A percentile compares a stretch with the other conserved stretches of the same genome.
These are phyloP conservation scores for Hybognathus amarus DNA, from an alignment of 2,797 vertebrate genomes.

Conservation along the genomic window DNA sequence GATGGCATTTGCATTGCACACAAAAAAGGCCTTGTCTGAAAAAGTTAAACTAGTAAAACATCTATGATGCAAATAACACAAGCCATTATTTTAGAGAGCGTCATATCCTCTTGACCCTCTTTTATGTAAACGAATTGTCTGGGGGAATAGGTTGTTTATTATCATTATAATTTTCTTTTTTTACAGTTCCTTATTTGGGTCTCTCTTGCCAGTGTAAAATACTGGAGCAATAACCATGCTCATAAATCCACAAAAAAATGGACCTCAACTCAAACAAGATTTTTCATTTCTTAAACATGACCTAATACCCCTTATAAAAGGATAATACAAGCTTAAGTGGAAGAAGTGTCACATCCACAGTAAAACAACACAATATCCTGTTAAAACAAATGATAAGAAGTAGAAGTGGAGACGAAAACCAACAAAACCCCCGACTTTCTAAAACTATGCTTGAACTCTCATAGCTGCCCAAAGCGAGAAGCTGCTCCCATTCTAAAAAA, in stretches of 20 bases:
- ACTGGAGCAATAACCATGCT: conserved; percentile 10
- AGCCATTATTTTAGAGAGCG: conserved; percentile 57
- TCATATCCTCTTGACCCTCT: conserved; percentile 39
- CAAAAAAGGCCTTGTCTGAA: conserved; percentile 32
- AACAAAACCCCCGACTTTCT: conserved; percentile 43
- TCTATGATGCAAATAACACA: conserved; percentile 55
- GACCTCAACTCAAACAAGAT: not conserved
- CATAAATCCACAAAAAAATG: conserved; percentile 21
- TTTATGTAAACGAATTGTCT: conserved; percentile 28
- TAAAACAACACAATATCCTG: conserved; percentile 42
- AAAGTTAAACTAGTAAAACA: conserved; percentile 41
- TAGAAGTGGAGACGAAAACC: not conserved
- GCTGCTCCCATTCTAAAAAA: conserved; percentile 75
- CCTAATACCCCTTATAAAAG: conserved; percentile 30
- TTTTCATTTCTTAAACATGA: conserved; percentile 31
- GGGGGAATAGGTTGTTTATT: conserved; percentile 33
- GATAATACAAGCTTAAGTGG: conserved; percentile 42
- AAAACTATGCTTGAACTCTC: conserved; percentile 70
- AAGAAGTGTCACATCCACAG: conserved; percentile 40
- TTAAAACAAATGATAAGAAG: conserved; percentile 46
- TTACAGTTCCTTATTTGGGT: conserved; percentile 61
- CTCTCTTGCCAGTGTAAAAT: conserved; percentile 44
- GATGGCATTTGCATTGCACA: conserved; percentile 52
- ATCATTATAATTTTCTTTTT: conserved; percentile 18
- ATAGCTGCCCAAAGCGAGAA: conserved; percentile 79